These are phyloP conservation scores for Eupithecia subumbrata DNA, from an alignment of 2,888 invertebrate genomes.

Conservation along the genomic window DNA sequence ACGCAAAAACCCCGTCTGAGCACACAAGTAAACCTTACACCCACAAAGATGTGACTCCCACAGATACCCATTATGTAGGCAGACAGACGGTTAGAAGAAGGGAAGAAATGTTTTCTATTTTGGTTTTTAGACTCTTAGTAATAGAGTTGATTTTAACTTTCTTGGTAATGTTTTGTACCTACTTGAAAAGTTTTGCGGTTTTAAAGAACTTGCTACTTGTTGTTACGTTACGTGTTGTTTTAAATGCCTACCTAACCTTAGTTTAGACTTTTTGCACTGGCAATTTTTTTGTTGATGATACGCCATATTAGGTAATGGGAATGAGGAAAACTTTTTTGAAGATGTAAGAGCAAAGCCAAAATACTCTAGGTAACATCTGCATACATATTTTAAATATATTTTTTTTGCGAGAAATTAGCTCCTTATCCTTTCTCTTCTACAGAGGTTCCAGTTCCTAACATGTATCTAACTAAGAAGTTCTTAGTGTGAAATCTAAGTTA, in stretches of 20 bases:
- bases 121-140: background rate
- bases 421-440: background rate
- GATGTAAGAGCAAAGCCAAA: background rate
- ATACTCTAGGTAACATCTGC: background rate
- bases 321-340: background rate
- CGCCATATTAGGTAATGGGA: background rate
- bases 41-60: background rate
- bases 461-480: background rate
- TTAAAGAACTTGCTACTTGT: background rate
- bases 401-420: background rate
- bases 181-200: background rate
- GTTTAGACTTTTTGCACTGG: background rate
- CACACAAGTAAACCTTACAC: constrained; percentile 32
- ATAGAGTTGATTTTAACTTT: background rate
- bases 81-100: constrained; percentile 1
- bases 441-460: background rate
- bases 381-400: too few relatives aligned
- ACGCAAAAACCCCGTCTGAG: constrained; percentile 39
- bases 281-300: background rate
- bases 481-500: background rate
- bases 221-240: background rate
- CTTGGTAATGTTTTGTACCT: background rate
- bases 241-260: background rate
- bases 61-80: background rate
- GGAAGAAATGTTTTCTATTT: background rate